Base-by-base conservation (phyloP, 1,140 invertebrate species). In the Mamestra configurata region DNA sequence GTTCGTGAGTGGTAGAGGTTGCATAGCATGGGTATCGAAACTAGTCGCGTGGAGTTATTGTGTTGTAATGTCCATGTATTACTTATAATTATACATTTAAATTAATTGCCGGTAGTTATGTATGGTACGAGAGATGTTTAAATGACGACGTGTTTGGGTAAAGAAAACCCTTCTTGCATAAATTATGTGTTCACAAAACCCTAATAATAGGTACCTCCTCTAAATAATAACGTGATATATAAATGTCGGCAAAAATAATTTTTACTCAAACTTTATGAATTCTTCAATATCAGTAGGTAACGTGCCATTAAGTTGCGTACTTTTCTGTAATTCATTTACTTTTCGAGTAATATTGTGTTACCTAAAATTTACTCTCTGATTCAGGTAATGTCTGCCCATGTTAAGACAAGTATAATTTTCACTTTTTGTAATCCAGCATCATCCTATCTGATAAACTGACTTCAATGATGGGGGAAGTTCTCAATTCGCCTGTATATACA, bases 111-210 rank as follows among this genome's bases (percentile, higher is more conserved):
- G 18, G 18, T 64, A 40, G 8, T 11, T 37, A 18, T 37, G 59
- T 31, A 31, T 37, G 59, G 15, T n/a, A 51, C n/a, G 20, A 51
- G 22, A 51, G 7, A 53, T 13, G 22, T 40, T 55, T 75, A 59
- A 22, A 46, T 72, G 46, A 37, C 37, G 43, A 46, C 5, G 1
- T 71, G 11, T 27, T 13, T 43, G 20, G n/a, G n/a, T 59, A 43
- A 15, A 75, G 2, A 7, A 46, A 20, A 61, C 72, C 20, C 40
- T 75, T 46, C 35, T 40, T 61, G 10, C 40, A 59, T 59, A 35
- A 57, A 43, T 61, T 20, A 64, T 75, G 72, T 75, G 55, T 75
- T 61, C 72, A 75, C 55, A 31, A 27, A 75, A 75, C 22, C 22
- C 49, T 40, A 11, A 27, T 72, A 51, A 46, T 46, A 64, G 5